A percentile compares a stretch with the other conserved stretches of the same genome.
phyloP scores from a whole-genome alignment of 2,113 vertebrate species.

The Brienomyrus longianalis region DNA sequence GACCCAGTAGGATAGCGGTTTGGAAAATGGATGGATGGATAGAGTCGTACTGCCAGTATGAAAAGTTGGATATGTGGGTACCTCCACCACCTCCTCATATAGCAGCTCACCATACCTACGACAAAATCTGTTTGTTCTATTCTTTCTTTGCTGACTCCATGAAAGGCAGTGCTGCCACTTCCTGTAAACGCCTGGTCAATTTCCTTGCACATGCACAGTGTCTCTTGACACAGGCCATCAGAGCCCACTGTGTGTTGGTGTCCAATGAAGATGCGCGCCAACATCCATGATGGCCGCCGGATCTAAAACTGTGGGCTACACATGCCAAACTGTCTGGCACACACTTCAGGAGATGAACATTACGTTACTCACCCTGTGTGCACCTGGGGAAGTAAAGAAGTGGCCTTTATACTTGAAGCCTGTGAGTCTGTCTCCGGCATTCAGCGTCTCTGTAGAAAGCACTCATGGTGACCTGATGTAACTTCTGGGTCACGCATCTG shows the following conservation, averaged over 20 bases:
- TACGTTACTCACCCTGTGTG: not conserved
- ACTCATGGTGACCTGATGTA: no score
- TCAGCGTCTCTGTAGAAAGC: not conserved
- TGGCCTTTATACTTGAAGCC: not conserved
- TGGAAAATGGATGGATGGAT: no score
- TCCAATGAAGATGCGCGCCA: not conserved
- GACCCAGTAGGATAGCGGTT: no score
- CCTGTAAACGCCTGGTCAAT: not conserved
- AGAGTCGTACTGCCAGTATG: not conserved
- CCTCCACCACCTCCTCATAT: not conserved
- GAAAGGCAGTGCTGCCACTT: not conserved
- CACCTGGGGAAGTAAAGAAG: not conserved
- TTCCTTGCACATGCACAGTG: not conserved
- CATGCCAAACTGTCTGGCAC: not conserved
- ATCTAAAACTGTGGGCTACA: not conserved
- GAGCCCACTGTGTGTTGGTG: no score
- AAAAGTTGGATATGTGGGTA: no score
- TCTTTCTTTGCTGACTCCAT: not conserved
- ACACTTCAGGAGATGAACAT: not conserved
- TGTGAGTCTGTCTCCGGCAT: not conserved
- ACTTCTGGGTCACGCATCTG: not conserved
- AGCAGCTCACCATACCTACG: no score
- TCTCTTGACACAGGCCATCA: no score
- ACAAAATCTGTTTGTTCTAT: not conserved
- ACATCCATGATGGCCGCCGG: not conserved